Evolutionary conservation across 2,888 invertebrate species (phyloP).

Genomic region (Parnassius smintheus): DNA sequence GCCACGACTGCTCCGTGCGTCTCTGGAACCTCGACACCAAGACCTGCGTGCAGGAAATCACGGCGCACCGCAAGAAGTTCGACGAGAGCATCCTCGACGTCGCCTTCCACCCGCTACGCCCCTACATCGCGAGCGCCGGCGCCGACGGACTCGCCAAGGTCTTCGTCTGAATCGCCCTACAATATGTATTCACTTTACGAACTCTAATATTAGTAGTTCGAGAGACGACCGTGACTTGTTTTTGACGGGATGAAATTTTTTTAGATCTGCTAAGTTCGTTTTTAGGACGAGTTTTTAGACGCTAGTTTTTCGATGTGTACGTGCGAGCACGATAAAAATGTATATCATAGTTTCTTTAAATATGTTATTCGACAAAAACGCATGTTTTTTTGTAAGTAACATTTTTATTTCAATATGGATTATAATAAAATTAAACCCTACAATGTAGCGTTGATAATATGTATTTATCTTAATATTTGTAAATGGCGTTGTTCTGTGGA

Average conservation of each 20-base stretch:
- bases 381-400: constrained; percentile 12
- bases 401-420: constrained; percentile 5
- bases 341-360: constrained; percentile 17
- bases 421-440: constrained; percentile 5
- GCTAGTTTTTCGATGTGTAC: constrained; percentile 9
- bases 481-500: no score
- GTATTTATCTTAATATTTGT: not conserved
- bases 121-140: constrained; percentile 99
- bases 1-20: constrained; percentile 98
- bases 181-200: constrained; percentile 42
- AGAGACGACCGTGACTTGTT: constrained; percentile 12
- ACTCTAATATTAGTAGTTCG: constrained; percentile 26
- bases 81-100: constrained; percentile 99
- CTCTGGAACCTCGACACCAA: constrained; percentile 99
- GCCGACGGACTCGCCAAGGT: constrained; percentile 99
- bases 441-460: constrained; percentile 9
- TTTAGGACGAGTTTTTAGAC: constrained; percentile 6
- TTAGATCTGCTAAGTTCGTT: constrained; percentile 12
- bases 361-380: constrained; percentile 10
- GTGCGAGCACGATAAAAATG: constrained; percentile 7
- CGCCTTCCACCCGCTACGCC: constrained; percentile 99
- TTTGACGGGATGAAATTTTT: constrained; percentile 14
- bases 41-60: constrained; percentile 99
- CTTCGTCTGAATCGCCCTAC: constrained; percentile 87
- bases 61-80: constrained; percentile 99